Base-by-base conservation (phyloP, 2,888 invertebrate species). In the Pilophorus perplexus region DNA sequence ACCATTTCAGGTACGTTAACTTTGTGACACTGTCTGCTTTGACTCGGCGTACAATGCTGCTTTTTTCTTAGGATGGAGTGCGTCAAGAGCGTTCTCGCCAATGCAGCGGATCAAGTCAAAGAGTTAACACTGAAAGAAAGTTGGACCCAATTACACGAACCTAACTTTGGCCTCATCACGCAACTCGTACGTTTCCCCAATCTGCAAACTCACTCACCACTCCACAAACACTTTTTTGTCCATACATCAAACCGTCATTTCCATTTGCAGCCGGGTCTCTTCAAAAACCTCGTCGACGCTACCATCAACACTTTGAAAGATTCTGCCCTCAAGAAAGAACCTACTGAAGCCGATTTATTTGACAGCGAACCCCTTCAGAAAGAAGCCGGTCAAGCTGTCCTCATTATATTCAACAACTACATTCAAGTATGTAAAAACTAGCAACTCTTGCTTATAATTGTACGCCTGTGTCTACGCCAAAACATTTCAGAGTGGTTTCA, bases 131-230 rank as follows among this genome's bases (percentile, higher is more conserved):
- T 84, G 28, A 83, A 83, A 71, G 96, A 96, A 80, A 88, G 85
- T 0, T 96, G 95, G 95, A 84, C 85, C 74, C 85, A 93, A 69
- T 89, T 90, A 71, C 87, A 90, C 75, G 85, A 86, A 73, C 88
- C 90, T 71, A 88, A 89, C 73, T 87, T 89, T 75, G 91, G 91
- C 2, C 91, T 92, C 14, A 88, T 92, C 10, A 94, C 94, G 0
- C 83, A 87, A 73, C 80, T 92, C 77, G 89, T 89, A 76, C 25
- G 48, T 48, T 33, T 33, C 12, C n/a, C n/a, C n/a, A n/a, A n/a
- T n/a, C n/a, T n/a, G n/a, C 16, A 48, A 42, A 42, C 44, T 33
- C 33, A 33, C 12, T 12, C 12, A 33, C 33, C 12, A 6, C 12
- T 33, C 33, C 8, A 33, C 33, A 33, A 33, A 33, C 8, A 10